Conservation (phyloP, 92 coral and sea anemone species). For the Phenganax stokvisi region DNA sequence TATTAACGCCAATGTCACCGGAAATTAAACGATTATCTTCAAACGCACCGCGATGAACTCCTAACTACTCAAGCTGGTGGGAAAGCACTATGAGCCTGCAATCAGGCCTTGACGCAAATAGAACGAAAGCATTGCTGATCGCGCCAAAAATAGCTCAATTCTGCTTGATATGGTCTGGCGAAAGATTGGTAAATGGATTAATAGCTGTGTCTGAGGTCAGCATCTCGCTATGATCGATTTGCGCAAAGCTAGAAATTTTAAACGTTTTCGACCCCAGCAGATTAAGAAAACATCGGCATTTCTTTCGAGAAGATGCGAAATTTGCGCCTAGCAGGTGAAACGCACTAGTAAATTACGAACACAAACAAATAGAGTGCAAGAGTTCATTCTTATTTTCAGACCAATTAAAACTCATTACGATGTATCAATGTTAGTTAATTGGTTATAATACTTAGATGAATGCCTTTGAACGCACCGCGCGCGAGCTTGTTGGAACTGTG, state of each 20-base stretch:
- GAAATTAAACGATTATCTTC: slow-evolving; percentile 97
- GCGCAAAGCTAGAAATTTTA: slow-evolving; percentile 21
- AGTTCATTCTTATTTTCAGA: slow-evolving; percentile 41
- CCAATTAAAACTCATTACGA: slow-evolving; percentile 37
- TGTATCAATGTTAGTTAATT: slow-evolving; percentile 30
- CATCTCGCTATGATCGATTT: slow-evolving; percentile 30
- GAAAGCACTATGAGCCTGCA: slow-evolving; percentile 33
- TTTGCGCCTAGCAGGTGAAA: slow-evolving; percentile 20
- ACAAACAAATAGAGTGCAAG: slow-evolving; percentile 28
- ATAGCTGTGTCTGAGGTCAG: slow-evolving; percentile 36
- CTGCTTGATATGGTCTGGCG: slow-evolving; percentile 29
- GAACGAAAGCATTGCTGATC: not conserved
- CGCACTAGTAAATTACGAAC: slow-evolving; percentile 23
- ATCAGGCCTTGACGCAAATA: slow-evolving; percentile 23
- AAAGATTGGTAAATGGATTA: slow-evolving; percentile 41
- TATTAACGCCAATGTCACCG: slow-evolving; percentile 87
- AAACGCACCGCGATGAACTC: slow-evolving; percentile 63
- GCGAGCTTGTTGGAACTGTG: not conserved
- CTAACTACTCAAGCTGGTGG: slow-evolving; percentile 42
- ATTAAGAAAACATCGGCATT: slow-evolving; percentile 35
- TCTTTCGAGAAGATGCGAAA: slow-evolving; percentile 9
- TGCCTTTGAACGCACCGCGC: slow-evolving; percentile 7
- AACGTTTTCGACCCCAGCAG: slow-evolving; percentile 26
- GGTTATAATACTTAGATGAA: slow-evolving; percentile 29
- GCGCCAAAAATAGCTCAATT: slow-evolving; percentile 21